A percentile compares a stretch with the other conserved stretches of the same genome.
Conservation (phyloP, 2,888 invertebrate species). For the Athripsodes cinereus region DNA sequence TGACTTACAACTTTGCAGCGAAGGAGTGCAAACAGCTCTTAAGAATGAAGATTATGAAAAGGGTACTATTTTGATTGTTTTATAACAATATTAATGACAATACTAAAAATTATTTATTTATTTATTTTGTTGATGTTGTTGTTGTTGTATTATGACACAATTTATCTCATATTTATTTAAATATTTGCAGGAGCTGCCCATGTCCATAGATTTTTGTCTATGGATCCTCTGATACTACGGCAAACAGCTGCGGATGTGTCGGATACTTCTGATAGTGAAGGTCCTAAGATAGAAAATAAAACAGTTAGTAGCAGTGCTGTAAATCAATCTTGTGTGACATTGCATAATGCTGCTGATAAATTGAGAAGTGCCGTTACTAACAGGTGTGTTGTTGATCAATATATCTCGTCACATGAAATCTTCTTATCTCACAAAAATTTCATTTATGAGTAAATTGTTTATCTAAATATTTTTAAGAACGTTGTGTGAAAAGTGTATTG, state of each 20-base stretch:
- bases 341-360: slow-evolving; percentile 40
- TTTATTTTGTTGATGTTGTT: no score
- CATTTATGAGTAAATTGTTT: no score
- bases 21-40: slow-evolving; percentile 94
- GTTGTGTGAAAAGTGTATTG: neutral
- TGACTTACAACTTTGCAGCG: slow-evolving; percentile 91
- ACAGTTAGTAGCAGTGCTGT: slow-evolving; percentile 38
- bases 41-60: slow-evolving; percentile 94
- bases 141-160: no score
- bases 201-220: slow-evolving; percentile 86
- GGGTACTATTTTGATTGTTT: slow-evolving; percentile 38
- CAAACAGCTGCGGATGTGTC: slow-evolving; percentile 72
- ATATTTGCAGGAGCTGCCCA: slow-evolving; percentile 72
- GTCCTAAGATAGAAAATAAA: slow-evolving; percentile 44
- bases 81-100: no score
- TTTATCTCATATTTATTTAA: no score
- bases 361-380: slow-evolving; percentile 39
- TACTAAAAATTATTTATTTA: no score
- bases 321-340: slow-evolving; percentile 40
- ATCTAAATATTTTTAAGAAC: neutral
- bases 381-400: slow-evolving; percentile 19
- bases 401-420: neutral
- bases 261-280: slow-evolving; percentile 43
- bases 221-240: slow-evolving; percentile 80
- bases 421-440: no score